Evolutionary conservation across 2,113 vertebrate genomes (phyloP), one percentile per base, ranked within the genome.

Genomic region (Nipponia nippon): DNA sequence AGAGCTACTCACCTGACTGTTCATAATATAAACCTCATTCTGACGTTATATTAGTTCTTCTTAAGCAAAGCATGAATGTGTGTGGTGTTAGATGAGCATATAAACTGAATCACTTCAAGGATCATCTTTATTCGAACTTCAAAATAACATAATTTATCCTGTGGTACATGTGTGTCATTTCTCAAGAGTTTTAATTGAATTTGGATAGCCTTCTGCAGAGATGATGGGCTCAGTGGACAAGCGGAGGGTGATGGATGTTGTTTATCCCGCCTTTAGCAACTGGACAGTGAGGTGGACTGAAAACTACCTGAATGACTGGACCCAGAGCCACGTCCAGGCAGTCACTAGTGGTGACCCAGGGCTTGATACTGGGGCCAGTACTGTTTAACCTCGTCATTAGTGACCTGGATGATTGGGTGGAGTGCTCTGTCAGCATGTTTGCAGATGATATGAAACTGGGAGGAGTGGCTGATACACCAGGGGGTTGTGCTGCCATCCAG

Each of bases 241-340:
- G 36, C 0, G 0, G n/a, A 86, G 58, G 26, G 44, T 7, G 3
- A 13, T 47, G 52, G 53, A 16, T 73, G 38, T 49, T 66, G 42
- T 55, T 93, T 86, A 36, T 71, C 38, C 53, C 67, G 27, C 49
- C 17, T 50, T 72, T 46, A 63, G 22, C 20, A 30, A 44, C 36
- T 34, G 34, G 67, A 17, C 16, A 25, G 19, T 44, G 50, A 38
- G 16, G 44, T 34, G 46, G 58, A 17, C 19, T 38, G 59, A 52
- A 66, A 66, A 40, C 66, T 58, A 66, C 26, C 30, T 26, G 17
- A 50, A 44, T 2, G 8, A 9, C 49, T 71, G 56, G 32, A 10
- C 44, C 52, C 36, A 61, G 52, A 53, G 77, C 42, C 12, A 8
- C 17, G 25, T 55, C 27, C 65, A 70, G 1, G 8, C 6, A 42